Evolutionary conservation across 2,113 vertebrate genomes (phyloP), one percentile per base, ranked within the genome.

Genomic region (Hypanus sabinus): DNA sequence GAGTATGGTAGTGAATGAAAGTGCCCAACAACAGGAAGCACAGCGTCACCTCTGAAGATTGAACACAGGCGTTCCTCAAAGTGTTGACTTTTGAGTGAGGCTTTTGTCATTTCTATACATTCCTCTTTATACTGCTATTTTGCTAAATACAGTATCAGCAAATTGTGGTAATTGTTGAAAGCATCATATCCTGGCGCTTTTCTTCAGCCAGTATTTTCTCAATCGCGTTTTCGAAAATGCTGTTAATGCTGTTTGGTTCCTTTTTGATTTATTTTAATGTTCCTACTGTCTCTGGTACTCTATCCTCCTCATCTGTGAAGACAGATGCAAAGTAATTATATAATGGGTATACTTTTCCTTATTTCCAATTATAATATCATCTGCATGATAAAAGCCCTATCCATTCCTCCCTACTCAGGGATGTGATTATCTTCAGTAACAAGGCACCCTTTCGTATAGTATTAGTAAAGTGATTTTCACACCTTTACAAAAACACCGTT

Each of bases 341-440:
- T 83, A 83, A 11, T 24, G 24, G 55, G 20, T 83, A 55, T 83
- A 22, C 16, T 36, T 81, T 81, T 16, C 6, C 79, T 46, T 81
- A 36, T 81, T 81, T 81, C 20, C 33, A 81, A 81, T 83, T 83
- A 55, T 55, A 55, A 83, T 57, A 83, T 57, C 80, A 83, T 83
- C 80, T 83, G 18, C 22, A 2, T 27, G 80, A 83, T 83, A 83
- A 55, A 83, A 55, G 46, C 33, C 71, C 77, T 80, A 33, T 16
- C 2, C 77, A 24, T 24, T 46, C 18, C 55, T 55, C 38, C 22
- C 46, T 11, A 55, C 20, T 9, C 46, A 83, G 20, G 27, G 38
- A 9, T 27, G 20, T 83, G 18, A 83, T 83, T 57, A 24, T 27
- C 80, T 57, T 0, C 22, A 73, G 20, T 24, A 73, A 22, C 46